phyloP scores from a whole-genome alignment of 2,797 vertebrate genomes.

The Nyctibius grandis region DNA sequence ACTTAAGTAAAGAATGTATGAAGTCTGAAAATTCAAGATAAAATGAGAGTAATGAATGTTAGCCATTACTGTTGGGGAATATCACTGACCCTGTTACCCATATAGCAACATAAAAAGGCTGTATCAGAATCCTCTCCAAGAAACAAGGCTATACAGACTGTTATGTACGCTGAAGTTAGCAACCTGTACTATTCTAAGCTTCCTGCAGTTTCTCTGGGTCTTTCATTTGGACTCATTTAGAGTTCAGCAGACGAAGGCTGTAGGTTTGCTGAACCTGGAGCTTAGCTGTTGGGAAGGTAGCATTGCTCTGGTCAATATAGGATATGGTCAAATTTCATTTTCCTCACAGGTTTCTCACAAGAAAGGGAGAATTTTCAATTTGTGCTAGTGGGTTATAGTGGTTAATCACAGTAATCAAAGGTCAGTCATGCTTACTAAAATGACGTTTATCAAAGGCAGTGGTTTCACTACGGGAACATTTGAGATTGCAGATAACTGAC shows the following conservation, averaged over 20 bases:
- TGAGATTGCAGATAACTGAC: background rate
- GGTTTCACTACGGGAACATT: background rate
- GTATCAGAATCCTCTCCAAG: background rate
- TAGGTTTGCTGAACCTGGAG: background rate
- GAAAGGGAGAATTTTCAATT: background rate
- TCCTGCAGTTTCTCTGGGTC: background rate
- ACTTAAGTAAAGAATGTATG: background rate
- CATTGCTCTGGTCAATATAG: background rate
- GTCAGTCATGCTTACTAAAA: background rate
- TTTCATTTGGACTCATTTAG: background rate
- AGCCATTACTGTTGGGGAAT: background rate
- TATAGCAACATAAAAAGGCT: background rate
- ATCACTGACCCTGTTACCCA: background rate
- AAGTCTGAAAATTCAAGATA: background rate
- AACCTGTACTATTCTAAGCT: background rate
- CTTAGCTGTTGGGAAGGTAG: background rate
- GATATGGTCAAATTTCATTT: background rate
- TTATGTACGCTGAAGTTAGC: rapidly evolving
- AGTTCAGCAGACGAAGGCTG: background rate
- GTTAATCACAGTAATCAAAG: background rate
- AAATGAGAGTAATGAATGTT: background rate
- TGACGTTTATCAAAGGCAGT: background rate
- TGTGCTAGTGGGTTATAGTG: background rate
- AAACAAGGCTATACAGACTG: too few species aligned
- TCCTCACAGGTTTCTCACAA: background rate